A percentile compares a stretch with the other conserved stretches of the same genome.
phyloP scores from a whole-genome alignment of 2,113 vertebrate genomes.

The Nicator chloris region DNA sequence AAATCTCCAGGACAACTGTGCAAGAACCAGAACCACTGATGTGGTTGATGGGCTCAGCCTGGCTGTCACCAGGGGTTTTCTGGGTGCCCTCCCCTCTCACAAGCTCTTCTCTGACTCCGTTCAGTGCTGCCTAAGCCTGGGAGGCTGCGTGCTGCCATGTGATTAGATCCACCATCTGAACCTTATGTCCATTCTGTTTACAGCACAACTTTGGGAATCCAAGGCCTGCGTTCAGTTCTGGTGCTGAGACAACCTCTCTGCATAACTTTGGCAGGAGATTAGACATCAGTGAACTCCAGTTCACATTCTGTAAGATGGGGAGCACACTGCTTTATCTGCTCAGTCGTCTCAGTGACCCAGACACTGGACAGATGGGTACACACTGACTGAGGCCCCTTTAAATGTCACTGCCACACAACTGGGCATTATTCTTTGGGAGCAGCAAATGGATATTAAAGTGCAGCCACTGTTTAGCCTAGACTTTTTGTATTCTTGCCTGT shows the following conservation, averaged over 20 bases:
- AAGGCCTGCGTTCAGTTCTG: not conserved
- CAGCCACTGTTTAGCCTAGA: not conserved
- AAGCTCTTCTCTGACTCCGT: not conserved
- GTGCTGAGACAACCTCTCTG: not conserved
- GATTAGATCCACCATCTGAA: not conserved
- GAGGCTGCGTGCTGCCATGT: accelerated
- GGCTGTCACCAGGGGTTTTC: not conserved
- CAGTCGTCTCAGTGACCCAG: not conserved
- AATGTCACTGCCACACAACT: not conserved
- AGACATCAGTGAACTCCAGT: not conserved
- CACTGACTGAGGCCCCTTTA: not conserved
- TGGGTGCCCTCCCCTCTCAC: not conserved
- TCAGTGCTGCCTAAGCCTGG: not conserved
- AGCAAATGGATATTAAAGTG: not conserved
- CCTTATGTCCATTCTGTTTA: not conserved
- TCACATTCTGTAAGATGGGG: not conserved
- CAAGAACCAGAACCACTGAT: not conserved
- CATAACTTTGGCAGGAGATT: not conserved
- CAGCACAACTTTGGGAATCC: not conserved
- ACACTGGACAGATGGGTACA: not conserved
- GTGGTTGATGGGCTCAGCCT: not conserved
- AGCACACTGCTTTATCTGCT: not conserved
- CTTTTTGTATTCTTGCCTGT: not conserved
- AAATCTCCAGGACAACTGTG: not conserved
- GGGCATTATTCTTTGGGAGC: not conserved